Base-by-base conservation (phyloP, 2,113 vertebrate species). In the Cottus gobio region DNA sequence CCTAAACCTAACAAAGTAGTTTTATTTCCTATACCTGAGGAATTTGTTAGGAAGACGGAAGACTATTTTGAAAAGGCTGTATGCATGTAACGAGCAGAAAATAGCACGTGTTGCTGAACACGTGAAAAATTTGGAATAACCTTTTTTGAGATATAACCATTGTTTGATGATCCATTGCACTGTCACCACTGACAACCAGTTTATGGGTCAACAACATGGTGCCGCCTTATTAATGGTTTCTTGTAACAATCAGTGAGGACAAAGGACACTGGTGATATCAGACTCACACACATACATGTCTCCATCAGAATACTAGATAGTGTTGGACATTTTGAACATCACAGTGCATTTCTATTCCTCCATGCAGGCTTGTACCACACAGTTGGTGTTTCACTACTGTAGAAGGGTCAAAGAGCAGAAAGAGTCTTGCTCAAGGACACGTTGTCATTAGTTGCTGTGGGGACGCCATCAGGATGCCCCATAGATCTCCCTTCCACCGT, bases 351-450 rank as follows among this genome's bases (percentile, higher is more conserved):
- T 6, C 0, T 75, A 54, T 56, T 65, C 26, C 30, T 22, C n/a
- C 36, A 7, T 64, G 46, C 22, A 57, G 52, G 65, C 22, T 71
- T 73, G 39, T 60, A 26, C 64, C 16, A 8, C 58, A 74, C 42
- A 72, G 37, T 34, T 75, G 30, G 16, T 60, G 63, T 76, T 60
- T 75, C 44, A 64, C 54, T 61, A 37, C 52, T 34, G 37, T 22
- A 31, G 7, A 75, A 3, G 57, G 77, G 81, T 87, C 75, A 80
- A 79, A 79, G 85, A 28, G 71, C 79, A 82, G 46, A 75, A 42
- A 26, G 39, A 79, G 75, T 70, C 46, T 85, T 61, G 69, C 73
- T 87, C 77, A 85, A 88, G 83, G 77, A 86, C 78, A 80, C 48
- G 61, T 70, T 61, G 74, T 80, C 78, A 85, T 87, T 79, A 56